A percentile compares a stretch with the other conserved stretches of the same genome.
Conservation (phyloP, 2,113 vertebrate species). For the Mustela lutreola region DNA sequence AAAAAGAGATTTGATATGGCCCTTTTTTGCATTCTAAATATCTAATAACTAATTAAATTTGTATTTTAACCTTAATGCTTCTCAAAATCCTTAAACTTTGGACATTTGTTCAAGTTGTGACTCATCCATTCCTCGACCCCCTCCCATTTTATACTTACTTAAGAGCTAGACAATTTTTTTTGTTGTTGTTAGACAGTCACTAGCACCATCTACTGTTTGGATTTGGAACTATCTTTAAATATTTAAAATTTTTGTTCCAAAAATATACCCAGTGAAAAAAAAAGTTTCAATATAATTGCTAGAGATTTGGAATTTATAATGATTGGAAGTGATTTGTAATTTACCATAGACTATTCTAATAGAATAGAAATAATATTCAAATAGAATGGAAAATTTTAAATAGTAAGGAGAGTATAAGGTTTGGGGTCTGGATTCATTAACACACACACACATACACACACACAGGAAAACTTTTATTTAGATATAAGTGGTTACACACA, state of each 20-base stretch:
- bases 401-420: not conserved
- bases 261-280: not conserved
- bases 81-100: conserved; percentile 18
- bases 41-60: not conserved
- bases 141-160: not conserved
- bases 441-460: not conserved
- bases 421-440: not conserved
- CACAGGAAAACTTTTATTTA: not conserved
- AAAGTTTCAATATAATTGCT: not conserved
- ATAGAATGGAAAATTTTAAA: not conserved
- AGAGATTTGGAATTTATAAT: not conserved
- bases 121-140: not conserved
- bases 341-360: not conserved
- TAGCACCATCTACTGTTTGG: conserved; percentile 85
- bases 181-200: conserved; percentile 77
- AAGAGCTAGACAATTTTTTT: not conserved
- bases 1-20: not conserved
- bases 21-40: not conserved
- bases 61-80: not conserved
- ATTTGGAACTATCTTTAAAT: conserved; percentile 57
- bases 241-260: not conserved
- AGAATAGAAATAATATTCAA: not conserved
- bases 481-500: not conserved
- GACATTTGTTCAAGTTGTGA: not conserved
- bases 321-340: not conserved